phyloP scores from a whole-genome alignment of 2,797 vertebrate genomes.

The Melanotaenia pygmaea region DNA sequence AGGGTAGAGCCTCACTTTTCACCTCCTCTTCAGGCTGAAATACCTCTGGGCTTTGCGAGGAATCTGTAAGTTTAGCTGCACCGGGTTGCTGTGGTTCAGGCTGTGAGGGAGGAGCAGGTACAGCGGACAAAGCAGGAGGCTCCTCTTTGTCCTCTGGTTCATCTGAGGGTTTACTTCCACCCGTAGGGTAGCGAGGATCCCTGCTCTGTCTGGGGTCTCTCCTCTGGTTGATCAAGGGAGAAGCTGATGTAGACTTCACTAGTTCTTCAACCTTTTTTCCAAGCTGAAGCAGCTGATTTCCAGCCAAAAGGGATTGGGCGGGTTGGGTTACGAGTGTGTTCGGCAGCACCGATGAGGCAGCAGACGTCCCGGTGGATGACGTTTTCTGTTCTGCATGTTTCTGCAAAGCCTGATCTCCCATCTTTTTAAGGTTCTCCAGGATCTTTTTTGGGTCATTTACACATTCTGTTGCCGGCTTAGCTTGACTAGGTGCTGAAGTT shows the following conservation, averaged over 20 bases:
- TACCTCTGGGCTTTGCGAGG: slow-evolving; percentile 45
- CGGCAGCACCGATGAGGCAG: slow-evolving; percentile 79
- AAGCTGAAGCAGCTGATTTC: slow-evolving; percentile 85
- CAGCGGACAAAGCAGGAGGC: slow-evolving; percentile 35
- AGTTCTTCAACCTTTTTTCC: slow-evolving; percentile 86
- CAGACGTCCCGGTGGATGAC: slow-evolving; percentile 73
- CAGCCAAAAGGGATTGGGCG: slow-evolving; percentile 83
- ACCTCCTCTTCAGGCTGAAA: slow-evolving; percentile 52
- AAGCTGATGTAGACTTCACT: slow-evolving; percentile 73
- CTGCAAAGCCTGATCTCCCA: slow-evolving; percentile 88
- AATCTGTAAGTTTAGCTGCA: slow-evolving; percentile 34
- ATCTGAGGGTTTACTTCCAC: slow-evolving; percentile 68
- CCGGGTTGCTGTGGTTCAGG: slow-evolving; percentile 24
- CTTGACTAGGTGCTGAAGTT: slow-evolving; percentile 80
- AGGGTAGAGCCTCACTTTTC: slow-evolving; percentile 74
- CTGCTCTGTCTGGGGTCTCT: slow-evolving; percentile 89
- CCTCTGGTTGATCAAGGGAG: slow-evolving; percentile 83
- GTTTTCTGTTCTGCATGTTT: slow-evolving; percentile 88
- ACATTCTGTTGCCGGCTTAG: slow-evolving; percentile 63
- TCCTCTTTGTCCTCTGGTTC: slow-evolving; percentile 74
- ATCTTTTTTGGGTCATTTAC: slow-evolving; percentile 88
- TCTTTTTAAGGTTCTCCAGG: slow-evolving; percentile 89
- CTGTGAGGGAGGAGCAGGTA: slow-evolving; percentile 58
- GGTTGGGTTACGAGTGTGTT: slow-evolving; percentile 88
- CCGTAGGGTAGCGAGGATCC: slow-evolving; percentile 88